Evolutionary conservation across 2,888 invertebrate species (phyloP), one percentile per base, ranked within the genome.

Genomic region (Cetonia aurata): DNA sequence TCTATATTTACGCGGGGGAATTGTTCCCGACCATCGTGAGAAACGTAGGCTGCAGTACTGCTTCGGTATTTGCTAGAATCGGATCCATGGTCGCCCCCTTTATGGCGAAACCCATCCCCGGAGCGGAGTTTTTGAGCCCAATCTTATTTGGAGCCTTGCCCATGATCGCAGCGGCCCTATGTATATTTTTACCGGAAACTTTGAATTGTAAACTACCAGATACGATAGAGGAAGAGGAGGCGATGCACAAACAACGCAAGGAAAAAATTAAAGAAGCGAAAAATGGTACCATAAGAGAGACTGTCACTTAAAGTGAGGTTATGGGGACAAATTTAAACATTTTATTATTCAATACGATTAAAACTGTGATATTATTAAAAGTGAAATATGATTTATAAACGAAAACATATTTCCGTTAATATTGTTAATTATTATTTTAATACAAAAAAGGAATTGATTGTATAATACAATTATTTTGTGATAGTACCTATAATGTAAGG

Each of bases 61-160:
- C 94, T 33, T 96, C 96, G 0, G 93, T 95, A 86, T 89, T 92
- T 71, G 96, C 96, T 0, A 88, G 96, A 78, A 85, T 96, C 70
- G 96, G 96, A 6, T 95, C 95, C 0, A 94, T 96, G 88, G 77
- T 91, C 3, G 94, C 96, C 0, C 96, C 96, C 0, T 93, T 93
- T 78, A 89, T 96, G 1, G 92, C 93, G 1, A 89, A 91, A n/a
- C 80, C 94, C 31, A 80, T 78, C 2, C 74, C 73, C 8, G 72
- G 59, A 42, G 85, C 89, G 0, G 84, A 85, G 69, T 91, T 89
- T 89, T 79, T 93, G 13, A 92, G 94, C 1, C 92, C 94, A 0
- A 77, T 91, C 12, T 87, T 92, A 46, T 94, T 95, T 79, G 94
- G 95, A 2, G 77, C 88, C 0, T 85, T 90, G 10, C 92, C 93